Evolutionary conservation across 2,888 invertebrate genomes (phyloP).

Genomic region (Encarsia formosa): DNA sequence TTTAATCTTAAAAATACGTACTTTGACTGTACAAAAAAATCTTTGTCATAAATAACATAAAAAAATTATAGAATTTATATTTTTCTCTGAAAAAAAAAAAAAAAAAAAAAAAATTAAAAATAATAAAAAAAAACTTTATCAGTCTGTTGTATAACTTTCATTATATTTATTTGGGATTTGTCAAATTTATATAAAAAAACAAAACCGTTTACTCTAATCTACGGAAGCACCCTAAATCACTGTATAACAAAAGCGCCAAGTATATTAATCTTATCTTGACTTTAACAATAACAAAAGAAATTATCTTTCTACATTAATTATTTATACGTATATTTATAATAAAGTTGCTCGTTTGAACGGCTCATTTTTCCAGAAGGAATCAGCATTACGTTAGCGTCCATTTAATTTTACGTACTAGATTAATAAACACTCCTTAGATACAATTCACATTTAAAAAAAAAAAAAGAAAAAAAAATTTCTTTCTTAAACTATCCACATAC

Average conservation of each 20-base stretch:
- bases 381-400: no score
- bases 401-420: no score
- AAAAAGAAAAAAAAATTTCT: no score
- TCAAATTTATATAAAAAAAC: conserved; percentile 26
- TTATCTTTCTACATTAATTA: conserved; percentile 10
- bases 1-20: conserved; percentile 20
- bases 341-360: no score
- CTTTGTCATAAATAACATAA: conserved; percentile 14
- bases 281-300: conserved; percentile 13
- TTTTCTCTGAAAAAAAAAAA: no score
- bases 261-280: conserved; percentile 10
- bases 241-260: conserved; percentile 34
- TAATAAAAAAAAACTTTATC: conserved; percentile 44
- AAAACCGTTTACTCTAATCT: conserved; percentile 27
- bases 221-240: conserved; percentile 50
- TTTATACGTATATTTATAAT: no score
- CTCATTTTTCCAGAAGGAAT: no score
- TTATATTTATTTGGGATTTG: conserved; percentile 30
- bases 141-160: conserved; percentile 34
- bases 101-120: no score
- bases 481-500: no score
- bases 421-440: no score
- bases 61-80: conserved; percentile 32
- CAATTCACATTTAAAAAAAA: no score
- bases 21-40: conserved; percentile 16